phyloP scores from a whole-genome alignment of 1,140 invertebrate species.

The Cydia pomonella region DNA sequence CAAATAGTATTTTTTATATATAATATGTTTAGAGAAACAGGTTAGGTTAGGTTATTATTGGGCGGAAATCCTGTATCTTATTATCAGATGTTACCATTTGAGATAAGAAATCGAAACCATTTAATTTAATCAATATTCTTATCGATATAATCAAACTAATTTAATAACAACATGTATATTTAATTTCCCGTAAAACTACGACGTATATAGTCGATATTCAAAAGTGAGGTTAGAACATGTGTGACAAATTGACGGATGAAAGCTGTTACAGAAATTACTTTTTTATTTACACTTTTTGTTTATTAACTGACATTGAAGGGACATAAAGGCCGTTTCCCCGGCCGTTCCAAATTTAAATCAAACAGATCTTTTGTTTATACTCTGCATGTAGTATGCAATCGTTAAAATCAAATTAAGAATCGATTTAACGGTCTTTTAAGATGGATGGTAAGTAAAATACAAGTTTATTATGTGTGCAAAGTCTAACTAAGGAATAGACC shows the following conservation, averaged over 20 bases:
- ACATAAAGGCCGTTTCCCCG: not conserved
- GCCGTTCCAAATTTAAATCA: constrained; percentile 31
- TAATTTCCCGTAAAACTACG: not conserved
- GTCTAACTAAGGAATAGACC: no score
- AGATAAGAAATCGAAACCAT: no score
- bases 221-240: not conserved
- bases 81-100: no score
- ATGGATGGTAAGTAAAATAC: not conserved
- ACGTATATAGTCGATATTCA: no score
- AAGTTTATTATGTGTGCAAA: no score
- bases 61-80: no score
- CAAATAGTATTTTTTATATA: no score
- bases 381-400: not conserved
- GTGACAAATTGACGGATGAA: not conserved
- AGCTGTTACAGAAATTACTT: not conserved
- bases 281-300: constrained; percentile 5
- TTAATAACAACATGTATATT: no score
- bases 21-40: no score
- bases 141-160: no score
- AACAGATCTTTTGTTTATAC: not conserved
- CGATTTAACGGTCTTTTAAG: constrained; percentile 4
- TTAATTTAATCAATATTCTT: no score
- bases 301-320: constrained; percentile 9
- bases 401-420: constrained; percentile 26
- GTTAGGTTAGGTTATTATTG: no score